A percentile compares a stretch with the other conserved stretches of the same genome.
Evolutionary conservation across 2,888 invertebrate genomes (phyloP).

Genomic region (Chorisops tibialis): DNA sequence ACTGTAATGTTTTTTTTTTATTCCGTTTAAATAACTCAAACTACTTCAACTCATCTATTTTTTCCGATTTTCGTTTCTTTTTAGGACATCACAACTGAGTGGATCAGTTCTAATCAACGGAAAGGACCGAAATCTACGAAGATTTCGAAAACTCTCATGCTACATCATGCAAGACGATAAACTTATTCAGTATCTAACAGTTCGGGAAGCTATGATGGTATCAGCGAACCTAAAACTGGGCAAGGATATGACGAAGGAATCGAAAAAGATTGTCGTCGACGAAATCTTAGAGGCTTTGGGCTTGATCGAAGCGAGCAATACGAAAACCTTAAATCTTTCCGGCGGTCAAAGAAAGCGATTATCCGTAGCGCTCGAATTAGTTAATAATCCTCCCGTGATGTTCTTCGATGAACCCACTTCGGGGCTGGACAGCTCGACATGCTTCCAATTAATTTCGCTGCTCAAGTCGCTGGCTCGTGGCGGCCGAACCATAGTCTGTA

Average conservation of each 20-base stretch:
- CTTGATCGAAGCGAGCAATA: conserved; percentile 73
- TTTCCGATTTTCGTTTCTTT: too few species aligned
- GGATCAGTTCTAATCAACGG: conserved; percentile 87
- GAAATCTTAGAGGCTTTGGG: conserved; percentile 84
- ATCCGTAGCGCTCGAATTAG: conserved; percentile 87
- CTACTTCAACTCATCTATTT: too few species aligned
- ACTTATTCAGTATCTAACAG: conserved; percentile 82
- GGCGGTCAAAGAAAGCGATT: conserved; percentile 89
- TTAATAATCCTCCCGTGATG: conserved; percentile 96
- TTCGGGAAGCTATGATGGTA: conserved; percentile 88
- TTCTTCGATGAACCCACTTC: conserved; percentile 95
- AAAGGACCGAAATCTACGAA: conserved; percentile 77
- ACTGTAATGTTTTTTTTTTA: too few species aligned
- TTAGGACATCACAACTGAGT: conserved; percentile 77
- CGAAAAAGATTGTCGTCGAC: conserved; percentile 76
- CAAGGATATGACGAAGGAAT: conserved; percentile 66
- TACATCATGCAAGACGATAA: conserved; percentile 97
- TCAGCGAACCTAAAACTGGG: conserved; percentile 91
- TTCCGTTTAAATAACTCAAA: too few species aligned
- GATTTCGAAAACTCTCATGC: conserved; percentile 90
- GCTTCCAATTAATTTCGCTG: conserved; percentile 87
- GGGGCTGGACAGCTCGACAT: conserved; percentile 90
- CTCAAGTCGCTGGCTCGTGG: conserved; percentile 84
- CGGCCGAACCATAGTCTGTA: conserved; percentile 88
- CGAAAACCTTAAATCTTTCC: conserved; percentile 75